phyloP scores from a whole-genome alignment of 2,888 invertebrate species.

The Encarsia formosa region DNA sequence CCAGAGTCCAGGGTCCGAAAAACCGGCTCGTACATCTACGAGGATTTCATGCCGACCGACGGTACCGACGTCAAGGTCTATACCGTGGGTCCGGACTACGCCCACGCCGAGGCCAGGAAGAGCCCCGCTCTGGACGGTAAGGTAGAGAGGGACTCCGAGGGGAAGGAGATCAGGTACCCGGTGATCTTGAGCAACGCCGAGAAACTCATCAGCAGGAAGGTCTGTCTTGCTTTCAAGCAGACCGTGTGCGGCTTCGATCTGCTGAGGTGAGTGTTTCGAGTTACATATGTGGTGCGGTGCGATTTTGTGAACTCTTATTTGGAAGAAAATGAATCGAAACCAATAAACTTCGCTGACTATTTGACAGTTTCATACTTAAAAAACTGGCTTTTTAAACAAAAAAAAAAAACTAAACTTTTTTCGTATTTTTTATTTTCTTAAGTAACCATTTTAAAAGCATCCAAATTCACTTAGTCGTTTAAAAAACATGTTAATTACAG shows the following conservation, averaged over 20 bases:
- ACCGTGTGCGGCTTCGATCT: conserved; percentile 99
- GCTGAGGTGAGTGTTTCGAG: conserved; percentile 61
- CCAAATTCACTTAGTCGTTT: no score
- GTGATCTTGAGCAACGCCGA: conserved; percentile 96
- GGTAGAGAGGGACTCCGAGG: conserved; percentile 96
- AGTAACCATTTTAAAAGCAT: no score
- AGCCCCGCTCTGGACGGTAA: conserved; percentile 98
- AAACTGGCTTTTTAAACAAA: no score
- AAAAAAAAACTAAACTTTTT: no score
- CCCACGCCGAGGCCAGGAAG: conserved; percentile 98
- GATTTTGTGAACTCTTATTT: no score
- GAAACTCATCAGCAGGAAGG: conserved; percentile 95
- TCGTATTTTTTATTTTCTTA: no score
- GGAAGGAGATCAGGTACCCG: conserved; percentile 97
- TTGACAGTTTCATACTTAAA: no score
- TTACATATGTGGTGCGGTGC: no score
- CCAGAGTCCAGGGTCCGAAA: conserved; percentile 93
- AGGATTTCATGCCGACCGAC: conserved; percentile 99
- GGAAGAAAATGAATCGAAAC: no score
- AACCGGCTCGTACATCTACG: conserved; percentile 98
- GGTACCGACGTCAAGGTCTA: conserved; percentile 82
- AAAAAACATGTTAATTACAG: no score
- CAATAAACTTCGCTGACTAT: no score
- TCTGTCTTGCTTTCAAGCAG: conserved; percentile 94
- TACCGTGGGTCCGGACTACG: conserved; percentile 98